Base-by-base conservation (phyloP, 1,140 invertebrate genomes). In the Acromyrmex heyeri region DNA sequence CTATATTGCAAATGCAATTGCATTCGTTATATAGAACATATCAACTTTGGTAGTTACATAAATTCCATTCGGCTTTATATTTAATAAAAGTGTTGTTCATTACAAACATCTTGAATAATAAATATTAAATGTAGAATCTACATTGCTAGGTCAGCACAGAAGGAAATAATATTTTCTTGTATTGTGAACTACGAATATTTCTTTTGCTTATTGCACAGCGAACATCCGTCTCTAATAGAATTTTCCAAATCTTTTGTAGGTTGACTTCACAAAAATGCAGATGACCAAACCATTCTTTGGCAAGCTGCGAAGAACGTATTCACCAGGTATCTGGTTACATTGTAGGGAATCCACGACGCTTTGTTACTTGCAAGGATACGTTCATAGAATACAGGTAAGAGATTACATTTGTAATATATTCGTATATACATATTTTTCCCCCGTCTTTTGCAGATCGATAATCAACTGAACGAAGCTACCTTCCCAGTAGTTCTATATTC, bases 231-330 rank as follows among this genome's bases (percentile, higher is more conserved):
- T 53, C n/a, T 50, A 16, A 69, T 7, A 30, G 10, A 24, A 7
- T 5, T 82, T 73, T 62, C 21, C 21, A 57, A 65, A 72, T 88
- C 34, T 64, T 81, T 86, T 89, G 90, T 7, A 98, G 96, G 97
- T 98, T 86, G 97, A 98, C 93, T 96, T 98, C 86, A 96, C 96
- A 69, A 97, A 97, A 92, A 98, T 98, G 98, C 97, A 97, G 87
- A 98, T 98, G 97, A 97, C 97, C 0, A 98, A 98, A 93, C 98
- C 98, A 1, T 98, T 98, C 93, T 98, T 97, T 93, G 97, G 97
- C 1, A 97, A 97, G 91, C 92, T 98, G 34, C 94, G 97, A 81
- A 95, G 98, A 62, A 97, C 96, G 0, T 97, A 97, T 91, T 96
- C 96, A 76, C 97, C 98, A n/a, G 97, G 96, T 3, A 79, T 98